A percentile compares a stretch with the other conserved stretches of the same genome.
Evolutionary conservation across 2,888 invertebrate genomes (phyloP).

Genomic region (Elegia similella): DNA sequence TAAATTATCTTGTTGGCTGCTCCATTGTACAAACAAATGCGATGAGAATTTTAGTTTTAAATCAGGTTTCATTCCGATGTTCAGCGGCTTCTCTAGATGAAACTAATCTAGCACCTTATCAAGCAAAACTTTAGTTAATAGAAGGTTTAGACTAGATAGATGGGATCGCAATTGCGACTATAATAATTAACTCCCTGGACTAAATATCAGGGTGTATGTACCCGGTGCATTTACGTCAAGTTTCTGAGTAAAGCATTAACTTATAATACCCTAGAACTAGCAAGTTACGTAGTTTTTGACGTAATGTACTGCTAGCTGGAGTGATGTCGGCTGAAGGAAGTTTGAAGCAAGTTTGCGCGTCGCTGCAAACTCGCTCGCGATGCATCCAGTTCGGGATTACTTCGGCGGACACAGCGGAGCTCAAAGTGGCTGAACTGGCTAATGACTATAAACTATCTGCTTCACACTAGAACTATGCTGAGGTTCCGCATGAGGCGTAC

Average conservation of each 20-base stretch:
- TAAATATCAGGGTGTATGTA: neutral
- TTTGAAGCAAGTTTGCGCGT: conserved; percentile 4
- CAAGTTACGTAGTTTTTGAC: conserved; percentile 4
- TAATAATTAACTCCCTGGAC: neutral
- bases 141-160: too few species aligned
- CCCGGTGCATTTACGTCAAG: neutral
- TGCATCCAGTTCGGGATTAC: conserved; percentile 7
- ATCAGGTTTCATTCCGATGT: too few species aligned
- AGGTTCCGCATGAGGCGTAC: too few species aligned
- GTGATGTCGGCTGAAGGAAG: conserved; percentile 7
- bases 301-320: neutral
- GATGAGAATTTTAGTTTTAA: too few species aligned
- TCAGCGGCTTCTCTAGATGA: too few species aligned
- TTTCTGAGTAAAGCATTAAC: neutral
- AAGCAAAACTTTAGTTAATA: too few species aligned
- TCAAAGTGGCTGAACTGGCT: conserved; percentile 5
- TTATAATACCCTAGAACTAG: neutral
- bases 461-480: neutral
- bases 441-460: conserved; percentile 7
- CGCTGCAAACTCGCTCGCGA: conserved; percentile 2
- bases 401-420: neutral
- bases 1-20: too few species aligned
- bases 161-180: too few species aligned
- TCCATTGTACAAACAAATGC: too few species aligned
- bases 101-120: too few species aligned